Percentiles rank a stretch among this genome's conserved stretches.
phyloP scores from a whole-genome alignment of 2,797 vertebrate genomes.

The Cyclura pinguis region DNA sequence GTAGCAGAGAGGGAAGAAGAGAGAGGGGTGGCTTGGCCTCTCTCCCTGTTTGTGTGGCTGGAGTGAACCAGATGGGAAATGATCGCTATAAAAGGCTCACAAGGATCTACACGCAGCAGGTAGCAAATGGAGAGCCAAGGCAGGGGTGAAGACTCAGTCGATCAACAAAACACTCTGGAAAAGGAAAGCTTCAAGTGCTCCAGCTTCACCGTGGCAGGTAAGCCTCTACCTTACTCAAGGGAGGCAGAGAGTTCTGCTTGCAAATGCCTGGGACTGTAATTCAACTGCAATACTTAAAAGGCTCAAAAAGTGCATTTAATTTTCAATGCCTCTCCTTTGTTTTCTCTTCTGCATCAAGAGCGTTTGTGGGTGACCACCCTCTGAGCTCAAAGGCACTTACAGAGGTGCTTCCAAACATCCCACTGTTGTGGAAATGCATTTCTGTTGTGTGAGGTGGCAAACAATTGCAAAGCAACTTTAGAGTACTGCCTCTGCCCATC shows the following conservation, averaged over 20 bases:
- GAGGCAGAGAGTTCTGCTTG: neutral
- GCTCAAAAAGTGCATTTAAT: neutral
- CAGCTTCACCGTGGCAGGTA: slow-evolving; percentile 7
- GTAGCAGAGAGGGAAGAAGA: neutral
- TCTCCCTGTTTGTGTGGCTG: slow-evolving; percentile 10
- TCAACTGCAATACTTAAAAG: neutral
- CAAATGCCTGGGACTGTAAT: neutral
- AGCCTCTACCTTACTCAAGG: neutral
- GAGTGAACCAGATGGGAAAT: slow-evolving; percentile 29
- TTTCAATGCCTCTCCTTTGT: neutral
- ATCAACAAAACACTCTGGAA: neutral
- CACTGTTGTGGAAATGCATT: neutral
- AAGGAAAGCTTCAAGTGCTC: neutral
- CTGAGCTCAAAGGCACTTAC: neutral
- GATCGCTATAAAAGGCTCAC: slow-evolving; percentile 38
- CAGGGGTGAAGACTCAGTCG: slow-evolving; percentile 1
- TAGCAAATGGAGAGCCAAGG: slow-evolving; percentile 6
- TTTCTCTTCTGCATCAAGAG: neutral
- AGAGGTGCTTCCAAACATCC: neutral
- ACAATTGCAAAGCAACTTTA: neutral
- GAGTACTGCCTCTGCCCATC: neutral
- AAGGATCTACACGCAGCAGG: slow-evolving; percentile 15
- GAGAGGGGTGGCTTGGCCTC: slow-evolving; percentile 22
- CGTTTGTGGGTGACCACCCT: neutral
- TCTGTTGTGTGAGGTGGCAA: neutral